Base-by-base conservation (phyloP, 2,797 vertebrate species). In the Manis pentadactyla region DNA sequence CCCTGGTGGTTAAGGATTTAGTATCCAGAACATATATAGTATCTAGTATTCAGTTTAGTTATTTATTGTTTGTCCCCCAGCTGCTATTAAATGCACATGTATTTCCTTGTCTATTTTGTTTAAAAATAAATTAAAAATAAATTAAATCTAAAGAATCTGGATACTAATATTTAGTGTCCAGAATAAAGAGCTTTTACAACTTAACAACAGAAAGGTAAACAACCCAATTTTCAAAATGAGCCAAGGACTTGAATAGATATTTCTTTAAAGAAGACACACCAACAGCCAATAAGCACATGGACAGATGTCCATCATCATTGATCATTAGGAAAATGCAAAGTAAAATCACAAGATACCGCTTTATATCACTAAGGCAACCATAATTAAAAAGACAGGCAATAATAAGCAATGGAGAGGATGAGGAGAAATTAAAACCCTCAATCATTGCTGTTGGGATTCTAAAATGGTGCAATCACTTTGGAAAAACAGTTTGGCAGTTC, bases 401-500 rank as follows among this genome's bases (percentile, higher is more conserved):
- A 31, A 31, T 29, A 46, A 91, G 15, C 37, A 31, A 8, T 94
- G 69, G 68, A 68, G 11, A 84, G 5, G 7, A 84, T 51, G 55
- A 57, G n/a, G 61, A 78, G 31, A 83, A 78, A 64, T 73, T 29
- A 53, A 37, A 91, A 75, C 19, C 51, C 19, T 81, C 34, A 37
- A 37, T 61, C 49, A 75, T 68, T 31, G 21, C 69, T 63, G 42
- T 19, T 75, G 61, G 23, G 42, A 75, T 55, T 46, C 27, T 31
- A 66, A 95, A 86, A 69, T 64, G 51, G 59, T 68, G 6, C 39
- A 93, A 59, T 4, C 46, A 77, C 25, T 96, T 94, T 63, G 37
- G 63, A 71, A 86, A 46, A 63, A 78, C 21, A 87, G 21, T 46
- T 57, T 57, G 71, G n/a, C 55, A 64, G 27, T 83, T 84, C 59